Evolutionary conservation across 2,113 vertebrate species (phyloP).

Genomic region (Thamnaconus septentrionalis): DNA sequence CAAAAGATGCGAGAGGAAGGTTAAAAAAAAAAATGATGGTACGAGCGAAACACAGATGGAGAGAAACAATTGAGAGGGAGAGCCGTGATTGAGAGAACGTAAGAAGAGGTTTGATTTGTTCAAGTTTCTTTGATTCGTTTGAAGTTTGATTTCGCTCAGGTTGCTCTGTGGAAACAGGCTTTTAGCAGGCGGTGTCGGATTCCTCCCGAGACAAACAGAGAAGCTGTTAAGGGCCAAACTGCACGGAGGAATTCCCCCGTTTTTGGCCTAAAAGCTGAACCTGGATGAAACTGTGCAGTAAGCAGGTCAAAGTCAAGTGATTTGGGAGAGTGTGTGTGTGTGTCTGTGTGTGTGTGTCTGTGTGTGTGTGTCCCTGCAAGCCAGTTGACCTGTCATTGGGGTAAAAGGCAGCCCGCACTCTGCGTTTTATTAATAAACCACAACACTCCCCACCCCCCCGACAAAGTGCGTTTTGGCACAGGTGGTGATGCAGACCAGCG

Average conservation of each 20-base stretch:
- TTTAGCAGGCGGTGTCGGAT: slow-evolving; percentile 50
- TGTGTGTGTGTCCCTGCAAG: slow-evolving; percentile 6
- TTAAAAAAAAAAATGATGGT: slow-evolving; percentile 28
- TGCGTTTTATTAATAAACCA: slow-evolving; percentile 10
- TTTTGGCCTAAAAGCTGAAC: slow-evolving; percentile 19
- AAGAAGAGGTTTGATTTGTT: neutral
- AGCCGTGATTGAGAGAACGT: slow-evolving; percentile 8
- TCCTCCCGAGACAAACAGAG: slow-evolving; percentile 40
- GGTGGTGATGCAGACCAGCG: slow-evolving; percentile 38
- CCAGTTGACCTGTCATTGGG: slow-evolving; percentile 21
- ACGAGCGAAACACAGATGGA: slow-evolving; percentile 13
- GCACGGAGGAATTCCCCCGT: neutral
- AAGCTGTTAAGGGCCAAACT: slow-evolving; percentile 43
- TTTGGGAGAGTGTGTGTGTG: slow-evolving; percentile 21
- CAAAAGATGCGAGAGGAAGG: slow-evolving; percentile 25
- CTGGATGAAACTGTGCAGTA: slow-evolving; percentile 28
- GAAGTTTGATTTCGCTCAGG: slow-evolving; percentile 39
- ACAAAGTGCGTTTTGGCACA: slow-evolving; percentile 38
- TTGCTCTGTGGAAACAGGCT: slow-evolving; percentile 44
- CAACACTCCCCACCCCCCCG: slow-evolving; percentile 1
- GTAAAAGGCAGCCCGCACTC: slow-evolving; percentile 5
- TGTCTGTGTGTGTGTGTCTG: too few species aligned
- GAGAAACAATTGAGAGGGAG: slow-evolving; percentile 19
- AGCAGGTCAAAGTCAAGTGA: slow-evolving; percentile 61
- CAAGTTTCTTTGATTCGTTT: too few species aligned